phyloP scores from a whole-genome alignment of 2,113 vertebrate species.

The Megaceryle maxima region DNA sequence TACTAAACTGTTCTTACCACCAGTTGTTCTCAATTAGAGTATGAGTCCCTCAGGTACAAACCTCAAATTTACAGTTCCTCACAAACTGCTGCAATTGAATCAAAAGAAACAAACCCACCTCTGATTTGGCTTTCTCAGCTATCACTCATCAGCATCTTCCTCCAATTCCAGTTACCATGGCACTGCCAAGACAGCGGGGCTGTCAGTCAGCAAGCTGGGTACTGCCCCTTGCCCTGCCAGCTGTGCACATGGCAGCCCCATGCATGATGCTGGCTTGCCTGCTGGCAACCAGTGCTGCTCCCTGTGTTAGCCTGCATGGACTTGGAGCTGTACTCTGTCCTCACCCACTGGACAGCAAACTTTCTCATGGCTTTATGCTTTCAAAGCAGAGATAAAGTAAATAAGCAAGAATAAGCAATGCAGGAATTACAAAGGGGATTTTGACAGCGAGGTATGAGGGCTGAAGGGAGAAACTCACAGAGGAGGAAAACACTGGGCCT shows the following conservation, averaged over 20 bases:
- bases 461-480: not conserved
- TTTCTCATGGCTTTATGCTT: rapidly evolving
- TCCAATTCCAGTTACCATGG: not conserved
- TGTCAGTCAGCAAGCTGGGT: rapidly evolving
- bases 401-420: not conserved
- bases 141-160: not conserved
- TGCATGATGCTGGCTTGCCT: rapidly evolving
- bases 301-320: rapidly evolving
- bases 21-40: not conserved
- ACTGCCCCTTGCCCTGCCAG: not conserved
- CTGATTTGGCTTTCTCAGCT: not conserved
- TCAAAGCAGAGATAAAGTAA: not conserved
- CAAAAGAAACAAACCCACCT: rapidly evolving
- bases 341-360: no score
- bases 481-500: not conserved
- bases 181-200: not conserved
- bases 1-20: not conserved
- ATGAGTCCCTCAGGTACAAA: not conserved
- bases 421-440: not conserved
- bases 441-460: not conserved
- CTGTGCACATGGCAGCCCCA: not conserved
- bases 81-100: not conserved
- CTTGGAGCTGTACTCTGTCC: rapidly evolving
- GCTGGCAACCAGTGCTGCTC: not conserved
- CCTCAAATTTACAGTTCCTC: not conserved